Percentiles rank a stretch among this genome's conserved stretches.
phyloP scores from a whole-genome alignment of 1,140 invertebrate genomes.

The Tetramorium alpestre region DNA sequence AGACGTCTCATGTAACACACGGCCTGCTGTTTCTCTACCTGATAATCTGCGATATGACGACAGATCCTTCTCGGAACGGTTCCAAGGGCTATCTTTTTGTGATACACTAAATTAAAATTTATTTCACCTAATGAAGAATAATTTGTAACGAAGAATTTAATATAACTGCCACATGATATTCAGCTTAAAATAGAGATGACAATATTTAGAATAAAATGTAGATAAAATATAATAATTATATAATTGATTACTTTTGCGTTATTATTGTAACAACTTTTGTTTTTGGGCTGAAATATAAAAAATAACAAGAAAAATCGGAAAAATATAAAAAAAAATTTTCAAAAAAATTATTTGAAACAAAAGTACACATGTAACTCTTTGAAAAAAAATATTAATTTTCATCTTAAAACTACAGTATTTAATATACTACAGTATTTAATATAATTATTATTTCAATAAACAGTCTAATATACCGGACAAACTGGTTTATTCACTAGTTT shows the following conservation, averaged over 20 bases:
- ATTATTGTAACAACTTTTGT: not conserved
- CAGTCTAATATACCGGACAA: not conserved
- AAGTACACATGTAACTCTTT: not conserved
- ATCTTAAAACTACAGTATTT: not conserved
- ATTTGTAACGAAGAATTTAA: not conserved
- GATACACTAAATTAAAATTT: not conserved
- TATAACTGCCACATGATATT: not conserved
- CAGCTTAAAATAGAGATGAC: not conserved
- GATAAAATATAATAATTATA: not conserved
- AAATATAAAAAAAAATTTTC: not conserved
- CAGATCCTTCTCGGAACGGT: not conserved
- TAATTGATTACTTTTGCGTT: not conserved
- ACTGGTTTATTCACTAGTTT: not conserved
- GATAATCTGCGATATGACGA: not conserved
- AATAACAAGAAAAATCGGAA: not conserved
- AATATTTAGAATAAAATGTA: not conserved
- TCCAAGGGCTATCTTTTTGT: not conserved
- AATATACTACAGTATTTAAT: not conserved
- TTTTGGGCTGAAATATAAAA: not conserved
- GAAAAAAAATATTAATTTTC: not conserved
- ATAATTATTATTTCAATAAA: not conserved
- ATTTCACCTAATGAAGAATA: not conserved
- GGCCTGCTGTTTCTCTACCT: not conserved
- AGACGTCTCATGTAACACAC: not conserved
- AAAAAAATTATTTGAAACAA: conserved; percentile 1